Evolutionary conservation across 2,888 invertebrate species (phyloP), one percentile per base, ranked within the genome.

Genomic region (Troides oblongomaculatus): DNA sequence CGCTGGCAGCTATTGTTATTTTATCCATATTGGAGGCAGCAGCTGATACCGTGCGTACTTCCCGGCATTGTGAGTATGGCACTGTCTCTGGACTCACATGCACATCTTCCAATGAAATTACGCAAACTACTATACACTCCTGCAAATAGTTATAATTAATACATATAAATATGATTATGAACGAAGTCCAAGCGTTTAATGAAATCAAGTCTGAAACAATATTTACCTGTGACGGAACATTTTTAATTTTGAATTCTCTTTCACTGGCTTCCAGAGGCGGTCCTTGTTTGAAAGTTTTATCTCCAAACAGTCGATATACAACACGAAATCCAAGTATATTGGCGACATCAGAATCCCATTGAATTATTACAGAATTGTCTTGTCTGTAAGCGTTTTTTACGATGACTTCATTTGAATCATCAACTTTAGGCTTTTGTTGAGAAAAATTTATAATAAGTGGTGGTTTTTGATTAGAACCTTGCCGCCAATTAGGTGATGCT

Each of bases 51-150:
- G 97, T 97, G 73, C 97, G 95, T 69, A 98, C 96, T 90, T 98
- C 98, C 67, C 97, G 95, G 82, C 98, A 98, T 88, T 97, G 98
- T 72, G 94, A 94, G 89, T 96, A 96, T 64, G 97, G 97, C 73
- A 97, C 97, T 74, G 95, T 96, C 79, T 97, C 96, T 56, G 97
- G 97, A 69, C 96, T 96, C n/a, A 97, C 95, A 87, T 96, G 96
- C 71, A 96, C 95, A 85, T 97, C 97, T 89, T 97, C 97, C 76
- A 97, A 90, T 68, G 97, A 97, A 77, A 98, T 96, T 71, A 98
- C 98, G 89, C 98, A 98, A 73, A 98, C 98, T 73, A 98, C 96
- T 75, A 98, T 96, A 86, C 98, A 98, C 93, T 98, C 98, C 95
- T 97, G 91, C 36, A 76, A 30, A 78, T 60, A 66, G 53, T 53